Conservation (phyloP, 2,888 invertebrate genomes). For the Amphipyra berbera region DNA sequence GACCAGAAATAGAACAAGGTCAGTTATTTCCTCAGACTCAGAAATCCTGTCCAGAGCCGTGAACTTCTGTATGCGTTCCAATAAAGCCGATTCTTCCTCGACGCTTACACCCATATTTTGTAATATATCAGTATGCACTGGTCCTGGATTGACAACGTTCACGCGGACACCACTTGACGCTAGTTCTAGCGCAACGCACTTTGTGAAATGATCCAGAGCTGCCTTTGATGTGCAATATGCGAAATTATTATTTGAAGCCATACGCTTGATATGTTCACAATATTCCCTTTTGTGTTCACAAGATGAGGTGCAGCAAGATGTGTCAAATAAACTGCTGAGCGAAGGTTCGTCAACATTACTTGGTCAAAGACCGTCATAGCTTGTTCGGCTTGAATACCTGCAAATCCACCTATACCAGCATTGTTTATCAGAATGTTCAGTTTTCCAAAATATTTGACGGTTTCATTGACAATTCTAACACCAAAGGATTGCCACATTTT, state of each 20-base stretch:
- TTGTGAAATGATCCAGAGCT: slow-evolving; percentile 60
- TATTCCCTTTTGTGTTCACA: slow-evolving; percentile 84
- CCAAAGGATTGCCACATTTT: slow-evolving; percentile 25
- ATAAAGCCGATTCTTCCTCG: not conserved
- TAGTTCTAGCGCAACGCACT: slow-evolving; percentile 89
- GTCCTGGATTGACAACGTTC: slow-evolving; percentile 59
- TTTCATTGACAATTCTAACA: slow-evolving; percentile 31
- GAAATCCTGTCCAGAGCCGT: slow-evolving; percentile 30
- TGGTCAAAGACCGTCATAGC: slow-evolving; percentile 34
- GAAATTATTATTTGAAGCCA: slow-evolving; percentile 23
- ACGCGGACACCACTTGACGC: slow-evolving; percentile 93
- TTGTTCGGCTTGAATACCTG: slow-evolving; percentile 17
- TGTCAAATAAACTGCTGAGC: slow-evolving; percentile 37
- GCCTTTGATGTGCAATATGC: slow-evolving; percentile 57
- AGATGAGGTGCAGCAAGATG: slow-evolving; percentile 56
- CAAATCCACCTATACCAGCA: slow-evolving; percentile 28
- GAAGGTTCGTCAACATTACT: slow-evolving; percentile 43
- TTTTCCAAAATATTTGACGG: slow-evolving; percentile 31
- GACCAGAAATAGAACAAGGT: slow-evolving; percentile 57
- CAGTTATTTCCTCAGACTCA: slow-evolving; percentile 62
- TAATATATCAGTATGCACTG: slow-evolving; percentile 32
- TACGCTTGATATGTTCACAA: slow-evolving; percentile 92
- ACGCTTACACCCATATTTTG: slow-evolving; percentile 4
- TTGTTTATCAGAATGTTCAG: slow-evolving; percentile 50
- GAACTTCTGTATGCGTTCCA: not conserved